Base-by-base conservation (phyloP, 2,888 invertebrate genomes). In the Trilocha varians region DNA sequence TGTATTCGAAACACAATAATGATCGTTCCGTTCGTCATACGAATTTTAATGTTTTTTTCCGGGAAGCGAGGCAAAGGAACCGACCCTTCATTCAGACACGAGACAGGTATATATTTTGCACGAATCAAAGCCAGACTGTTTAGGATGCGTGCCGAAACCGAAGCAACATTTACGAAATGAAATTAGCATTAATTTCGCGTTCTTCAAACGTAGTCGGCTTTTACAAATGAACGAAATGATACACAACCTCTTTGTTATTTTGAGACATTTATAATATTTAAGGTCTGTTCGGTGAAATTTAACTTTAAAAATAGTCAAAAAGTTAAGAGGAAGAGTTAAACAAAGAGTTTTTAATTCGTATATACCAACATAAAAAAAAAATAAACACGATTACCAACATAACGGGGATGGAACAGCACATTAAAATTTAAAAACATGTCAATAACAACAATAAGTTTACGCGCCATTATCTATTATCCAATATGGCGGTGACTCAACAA, bases 21-120 rank as follows among this genome's bases (percentile, higher is more conserved):
- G 47, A 53, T 41, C 46, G 14, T 34, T 25, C 9, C 17, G 38
- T 44, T 36, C 44, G 52, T 48, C 54, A 45, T 55, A 50, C 61
- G 65, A 65, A 68, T 70, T 66, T 66, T 63, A 65, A 65, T 65
- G 59, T 50, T 54, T 55, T 42, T 57, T 76, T 75, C 73, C 55
- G 55, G 55, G 75, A 73, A 78, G 51, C 48, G 38, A 46, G 38
- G 47, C 54, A 60, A 68, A 70, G 63, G 62, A 46, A 53, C 67
- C 69, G 70, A 62, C 57, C 57, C 53, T 53, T 52, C 38, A 53
- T 49, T 54, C 53, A 51, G 48, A 57, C 53, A 47, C 42, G 39
- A 47, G 47, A 41, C 53, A 49, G 53, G 55, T 53, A 57, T 47
- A 32, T 43, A 25, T 25, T 25, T 25, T 25, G 25, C 25, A 25